Conservation (phyloP, 2,888 invertebrate species). For the Magallana nippona region DNA sequence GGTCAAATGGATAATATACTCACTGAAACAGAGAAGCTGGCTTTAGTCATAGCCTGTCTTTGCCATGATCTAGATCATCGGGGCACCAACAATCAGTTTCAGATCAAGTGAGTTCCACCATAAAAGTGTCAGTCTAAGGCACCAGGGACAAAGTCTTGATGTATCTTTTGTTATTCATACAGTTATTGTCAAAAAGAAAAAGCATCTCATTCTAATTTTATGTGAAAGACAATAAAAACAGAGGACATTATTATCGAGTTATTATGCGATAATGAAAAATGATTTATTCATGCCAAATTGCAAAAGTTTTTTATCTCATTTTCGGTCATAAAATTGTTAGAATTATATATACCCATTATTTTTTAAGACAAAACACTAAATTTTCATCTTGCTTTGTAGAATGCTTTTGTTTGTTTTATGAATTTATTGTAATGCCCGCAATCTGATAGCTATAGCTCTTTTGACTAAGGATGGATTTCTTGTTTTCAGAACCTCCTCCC, state of each 20-base stretch:
- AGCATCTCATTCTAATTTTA: too few species aligned
- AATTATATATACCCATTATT: too few species aligned
- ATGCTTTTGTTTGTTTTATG: not conserved
- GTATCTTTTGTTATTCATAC: too few species aligned
- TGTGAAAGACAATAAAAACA: too few species aligned
- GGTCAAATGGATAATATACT: slow-evolving; percentile 71
- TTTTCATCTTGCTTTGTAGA: not conserved
- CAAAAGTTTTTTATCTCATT: not conserved
- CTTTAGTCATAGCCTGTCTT: slow-evolving; percentile 77
- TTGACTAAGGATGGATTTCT: not conserved
- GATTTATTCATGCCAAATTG: too few species aligned
- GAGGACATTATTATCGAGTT: too few species aligned
- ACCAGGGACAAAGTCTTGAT: not conserved
- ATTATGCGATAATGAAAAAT: too few species aligned
- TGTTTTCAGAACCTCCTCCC: slow-evolving; percentile 85
- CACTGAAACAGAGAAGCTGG: slow-evolving; percentile 72
- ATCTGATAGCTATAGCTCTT: not conserved
- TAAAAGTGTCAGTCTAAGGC: not conserved
- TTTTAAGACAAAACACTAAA: too few species aligned
- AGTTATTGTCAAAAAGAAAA: too few species aligned
- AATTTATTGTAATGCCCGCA: not conserved
- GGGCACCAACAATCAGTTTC: slow-evolving; percentile 79
- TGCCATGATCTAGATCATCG: slow-evolving; percentile 79
- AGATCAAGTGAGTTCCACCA: slow-evolving; percentile 72
- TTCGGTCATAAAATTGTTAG: not conserved